phyloP scores from a whole-genome alignment of 2,797 vertebrate species.

The Coluber constrictor region DNA sequence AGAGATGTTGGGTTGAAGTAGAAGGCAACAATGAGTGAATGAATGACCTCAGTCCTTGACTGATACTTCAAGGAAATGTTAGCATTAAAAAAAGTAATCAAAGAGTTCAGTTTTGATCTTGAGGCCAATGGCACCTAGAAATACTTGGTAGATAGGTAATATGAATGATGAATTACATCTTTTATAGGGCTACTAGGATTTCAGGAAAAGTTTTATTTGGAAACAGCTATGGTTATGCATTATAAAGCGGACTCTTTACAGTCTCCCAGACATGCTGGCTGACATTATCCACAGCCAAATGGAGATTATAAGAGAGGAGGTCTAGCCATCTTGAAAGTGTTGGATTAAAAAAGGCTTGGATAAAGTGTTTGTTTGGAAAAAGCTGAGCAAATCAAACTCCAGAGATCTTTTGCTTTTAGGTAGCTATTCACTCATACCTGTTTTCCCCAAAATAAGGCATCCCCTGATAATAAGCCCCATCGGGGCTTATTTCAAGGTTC shows the following conservation, averaged over 20 bases:
- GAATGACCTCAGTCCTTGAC: neutral
- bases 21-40: neutral
- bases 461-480: no score
- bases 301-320: neutral
- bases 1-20: neutral
- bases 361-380: neutral
- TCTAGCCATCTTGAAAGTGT: neutral
- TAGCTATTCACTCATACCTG: neutral
- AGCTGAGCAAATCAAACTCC: neutral
- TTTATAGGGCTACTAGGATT: neutral
- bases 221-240: neutral
- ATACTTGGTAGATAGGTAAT: neutral
- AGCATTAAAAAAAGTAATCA: neutral
- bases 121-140: neutral
- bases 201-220: neutral
- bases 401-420: neutral
- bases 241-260: neutral
- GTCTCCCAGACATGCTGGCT: neutral
- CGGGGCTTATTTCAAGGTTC: no score
- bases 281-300: neutral
- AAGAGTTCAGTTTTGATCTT: neutral
- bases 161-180: neutral
- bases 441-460: no score
- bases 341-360: neutral
- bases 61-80: neutral